Evolutionary conservation across 2,797 vertebrate genomes (phyloP).

Genomic region (Orientallactaga sibirica): DNA sequence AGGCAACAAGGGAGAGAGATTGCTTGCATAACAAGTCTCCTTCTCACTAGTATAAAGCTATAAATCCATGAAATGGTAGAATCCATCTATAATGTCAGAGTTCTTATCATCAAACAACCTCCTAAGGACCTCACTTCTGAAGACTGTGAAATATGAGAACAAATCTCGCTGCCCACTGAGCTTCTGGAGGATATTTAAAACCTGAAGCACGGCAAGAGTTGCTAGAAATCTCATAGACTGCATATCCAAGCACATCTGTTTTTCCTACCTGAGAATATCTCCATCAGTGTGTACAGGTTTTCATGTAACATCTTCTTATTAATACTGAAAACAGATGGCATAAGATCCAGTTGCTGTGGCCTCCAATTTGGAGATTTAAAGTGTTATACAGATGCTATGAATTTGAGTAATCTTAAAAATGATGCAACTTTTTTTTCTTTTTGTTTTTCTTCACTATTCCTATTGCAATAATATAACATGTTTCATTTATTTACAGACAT

Average conservation of each 20-base stretch:
- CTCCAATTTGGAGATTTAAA: background rate
- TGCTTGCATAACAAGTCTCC: background rate
- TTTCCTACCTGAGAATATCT: background rate
- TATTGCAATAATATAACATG: background rate
- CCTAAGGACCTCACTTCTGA: too few relatives aligned
- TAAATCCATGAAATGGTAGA: background rate
- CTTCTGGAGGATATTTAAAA: background rate
- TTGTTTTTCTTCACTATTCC: background rate
- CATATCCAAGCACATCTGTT: background rate
- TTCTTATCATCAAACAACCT: background rate
- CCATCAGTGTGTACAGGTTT: background rate
- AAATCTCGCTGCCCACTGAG: too few relatives aligned
- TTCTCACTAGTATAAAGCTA: background rate
- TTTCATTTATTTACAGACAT: too few relatives aligned
- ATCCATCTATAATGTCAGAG: background rate
- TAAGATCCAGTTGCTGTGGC: background rate
- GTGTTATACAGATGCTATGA: background rate
- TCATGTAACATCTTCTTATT: background rate
- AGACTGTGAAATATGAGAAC: rapidly evolving
- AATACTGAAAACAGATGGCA: background rate
- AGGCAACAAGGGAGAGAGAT: background rate
- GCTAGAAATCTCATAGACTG: background rate
- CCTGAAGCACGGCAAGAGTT: background rate
- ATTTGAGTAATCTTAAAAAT: background rate
- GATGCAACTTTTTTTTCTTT: background rate